Evolutionary conservation across 2,797 vertebrate genomes (phyloP), one percentile per base, ranked within the genome.

Genomic region (Orestias chungarensis): DNA sequence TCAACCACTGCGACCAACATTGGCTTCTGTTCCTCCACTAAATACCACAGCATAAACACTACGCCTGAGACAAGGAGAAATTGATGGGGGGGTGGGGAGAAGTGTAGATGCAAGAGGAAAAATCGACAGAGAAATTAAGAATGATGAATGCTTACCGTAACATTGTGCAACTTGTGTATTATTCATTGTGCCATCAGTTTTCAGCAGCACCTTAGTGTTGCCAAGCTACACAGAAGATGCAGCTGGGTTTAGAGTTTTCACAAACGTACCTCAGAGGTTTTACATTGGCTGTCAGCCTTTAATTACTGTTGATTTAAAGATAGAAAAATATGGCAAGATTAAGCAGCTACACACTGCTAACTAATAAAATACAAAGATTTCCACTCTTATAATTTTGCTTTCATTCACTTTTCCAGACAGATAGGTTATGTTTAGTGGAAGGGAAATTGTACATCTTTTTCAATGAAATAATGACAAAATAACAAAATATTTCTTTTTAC

Each of bases 101-200:
- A 73, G 74, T 73, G 82, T 82, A 73, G 66, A 79, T 46, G 67
- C 52, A 78, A 71, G 68, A 76, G 54, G 80, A 66, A 74, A 70
- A 79, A 85, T 79, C 67, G 75, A 78, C 27, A 73, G 57, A 75
- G 67, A 68, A 61, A 72, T 71, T 67, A 66, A 79, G 71, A 83
- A 75, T 87, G 89, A 92, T 91, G 81, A 86, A 90, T 90, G 86
- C 74, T 72, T 80, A 87, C 83, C 86, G 82, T 88, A 89, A 91
- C 86, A 84, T 90, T 90, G 89, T 91, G 88, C 84, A 90, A 92
- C 85, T 90, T 89, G 88, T 88, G 82, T 83, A 89, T 93, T 90
- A 89, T 93, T 88, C 88, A 88, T 90, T 81, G 86, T 86, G 88
- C 86, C 86, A 84, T 92, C 88, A 84, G 69, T 91, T 91, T 92